Evolutionary conservation across 2,888 invertebrate species (phyloP).

Genomic region (Drosophila paramelanica): DNA sequence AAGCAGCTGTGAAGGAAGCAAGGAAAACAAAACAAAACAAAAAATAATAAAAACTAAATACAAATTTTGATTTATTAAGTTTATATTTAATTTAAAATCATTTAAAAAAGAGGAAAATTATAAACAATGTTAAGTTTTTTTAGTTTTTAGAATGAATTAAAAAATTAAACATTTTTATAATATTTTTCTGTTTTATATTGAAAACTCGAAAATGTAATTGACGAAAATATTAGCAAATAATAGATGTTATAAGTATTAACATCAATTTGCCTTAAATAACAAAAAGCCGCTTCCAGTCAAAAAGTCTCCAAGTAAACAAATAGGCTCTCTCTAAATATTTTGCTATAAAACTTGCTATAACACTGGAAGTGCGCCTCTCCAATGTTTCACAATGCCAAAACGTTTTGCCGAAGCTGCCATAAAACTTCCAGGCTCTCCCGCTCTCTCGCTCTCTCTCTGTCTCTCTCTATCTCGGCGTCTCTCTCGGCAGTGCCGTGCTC

Average conservation of each 20-base stretch:
- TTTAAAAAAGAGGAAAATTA: not conserved
- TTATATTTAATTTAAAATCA: not conserved
- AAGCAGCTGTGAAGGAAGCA: constrained; percentile 15
- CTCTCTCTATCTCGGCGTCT: constrained; percentile 1
- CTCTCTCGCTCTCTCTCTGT: constrained; percentile 3
- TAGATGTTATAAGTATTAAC: not conserved
- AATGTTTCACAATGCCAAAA: constrained; percentile 48
- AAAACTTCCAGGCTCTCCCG: constrained; percentile 46
- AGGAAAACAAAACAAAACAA: not conserved
- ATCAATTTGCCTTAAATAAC: not conserved
- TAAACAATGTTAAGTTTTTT: too few species aligned
- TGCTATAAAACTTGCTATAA: constrained; percentile 45
- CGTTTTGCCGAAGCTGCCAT: constrained; percentile 49
- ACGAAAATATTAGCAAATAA: too few species aligned
- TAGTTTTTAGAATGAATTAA: too few species aligned
- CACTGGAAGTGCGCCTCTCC: constrained; percentile 32
- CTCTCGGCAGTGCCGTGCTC: constrained; percentile 46
- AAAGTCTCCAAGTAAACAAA: constrained; percentile 51
- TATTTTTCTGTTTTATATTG: too few species aligned
- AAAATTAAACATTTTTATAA: not conserved
- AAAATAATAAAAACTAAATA: too few species aligned
- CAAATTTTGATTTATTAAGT: not conserved
- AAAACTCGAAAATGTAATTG: too few species aligned
- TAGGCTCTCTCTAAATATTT: constrained; percentile 35
- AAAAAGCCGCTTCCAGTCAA: constrained; percentile 35